Conservation (phyloP, 1,140 invertebrate species). For the Dufourea novaeangliae region DNA sequence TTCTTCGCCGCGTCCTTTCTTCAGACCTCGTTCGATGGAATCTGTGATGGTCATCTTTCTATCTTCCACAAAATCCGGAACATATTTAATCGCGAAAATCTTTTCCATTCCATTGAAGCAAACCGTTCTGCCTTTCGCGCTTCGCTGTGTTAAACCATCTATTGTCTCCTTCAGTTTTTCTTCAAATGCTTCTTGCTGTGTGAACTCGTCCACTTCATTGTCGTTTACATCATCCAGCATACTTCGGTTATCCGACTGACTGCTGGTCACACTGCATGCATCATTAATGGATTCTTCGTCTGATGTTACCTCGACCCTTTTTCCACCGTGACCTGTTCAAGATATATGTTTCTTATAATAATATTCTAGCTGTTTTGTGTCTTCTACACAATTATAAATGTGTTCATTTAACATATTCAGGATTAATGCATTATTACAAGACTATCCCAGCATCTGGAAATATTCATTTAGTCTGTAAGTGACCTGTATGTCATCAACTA, state of each 20-base stretch:
- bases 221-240: slow-evolving; percentile 84
- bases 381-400: too few species aligned
- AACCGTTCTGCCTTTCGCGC: slow-evolving; percentile 89
- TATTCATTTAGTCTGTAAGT: too few species aligned
- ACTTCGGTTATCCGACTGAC: slow-evolving; percentile 85
- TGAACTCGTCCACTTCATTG: slow-evolving; percentile 83
- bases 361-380: background rate
- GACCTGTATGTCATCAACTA: too few species aligned
- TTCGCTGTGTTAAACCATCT: slow-evolving; percentile 92
- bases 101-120: slow-evolving; percentile 88
- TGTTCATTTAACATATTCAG: too few species aligned
- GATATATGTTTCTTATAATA: background rate
- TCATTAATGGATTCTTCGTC: slow-evolving; percentile 89
- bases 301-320: slow-evolving; percentile 78
- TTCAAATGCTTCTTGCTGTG: slow-evolving; percentile 90
- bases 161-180: slow-evolving; percentile 93
- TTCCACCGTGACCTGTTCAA: slow-evolving; percentile 70
- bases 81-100: slow-evolving; percentile 90
- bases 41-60: slow-evolving; percentile 91
- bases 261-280: slow-evolving; percentile 85
- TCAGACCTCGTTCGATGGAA: slow-evolving; percentile 89
- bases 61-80: slow-evolving; percentile 89
- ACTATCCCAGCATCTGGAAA: too few species aligned
- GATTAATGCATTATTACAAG: too few species aligned
- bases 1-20: slow-evolving; percentile 91